Conservation (phyloP, 2,797 vertebrate species). For the Ceryle rudis region DNA sequence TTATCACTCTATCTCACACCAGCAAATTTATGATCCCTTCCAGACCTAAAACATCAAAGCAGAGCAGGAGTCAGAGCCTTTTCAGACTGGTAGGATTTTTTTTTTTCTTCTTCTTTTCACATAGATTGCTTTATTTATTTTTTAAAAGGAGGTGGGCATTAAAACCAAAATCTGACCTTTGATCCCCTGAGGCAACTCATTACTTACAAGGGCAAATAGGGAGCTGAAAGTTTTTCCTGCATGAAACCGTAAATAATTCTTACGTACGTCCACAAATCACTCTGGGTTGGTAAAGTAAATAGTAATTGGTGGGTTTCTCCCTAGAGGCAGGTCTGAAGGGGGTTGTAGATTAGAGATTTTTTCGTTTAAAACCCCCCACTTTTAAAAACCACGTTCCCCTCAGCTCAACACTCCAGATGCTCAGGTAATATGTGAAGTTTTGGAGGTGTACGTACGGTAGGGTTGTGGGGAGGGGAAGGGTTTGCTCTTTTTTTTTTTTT, state of each 20-base stretch:
- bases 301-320: constrained; percentile 73
- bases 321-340: constrained; percentile 65
- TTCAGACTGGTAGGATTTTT: neutral
- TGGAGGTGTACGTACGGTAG: neutral
- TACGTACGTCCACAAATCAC: constrained; percentile 73
- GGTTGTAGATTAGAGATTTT: constrained; percentile 56
- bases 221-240: constrained; percentile 56
- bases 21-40: constrained; percentile 74
- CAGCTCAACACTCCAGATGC: constrained; percentile 58
- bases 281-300: constrained; percentile 70
- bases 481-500: neutral
- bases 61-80: constrained; percentile 56
- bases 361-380: neutral
- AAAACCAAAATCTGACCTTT: constrained; percentile 62
- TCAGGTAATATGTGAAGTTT: neutral
- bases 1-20: constrained; percentile 68
- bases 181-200: constrained; percentile 67
- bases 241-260: constrained; percentile 73
- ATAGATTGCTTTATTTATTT: constrained; percentile 65
- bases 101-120: constrained; percentile 38
- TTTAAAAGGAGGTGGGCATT: constrained; percentile 52
- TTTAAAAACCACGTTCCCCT: constrained; percentile 46
- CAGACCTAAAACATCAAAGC: constrained; percentile 75
- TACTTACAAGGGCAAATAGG: constrained; percentile 61
- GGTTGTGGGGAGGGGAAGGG: neutral